Evolutionary conservation across 2,888 invertebrate genomes (phyloP).

Genomic region (Caprella mutica): DNA sequence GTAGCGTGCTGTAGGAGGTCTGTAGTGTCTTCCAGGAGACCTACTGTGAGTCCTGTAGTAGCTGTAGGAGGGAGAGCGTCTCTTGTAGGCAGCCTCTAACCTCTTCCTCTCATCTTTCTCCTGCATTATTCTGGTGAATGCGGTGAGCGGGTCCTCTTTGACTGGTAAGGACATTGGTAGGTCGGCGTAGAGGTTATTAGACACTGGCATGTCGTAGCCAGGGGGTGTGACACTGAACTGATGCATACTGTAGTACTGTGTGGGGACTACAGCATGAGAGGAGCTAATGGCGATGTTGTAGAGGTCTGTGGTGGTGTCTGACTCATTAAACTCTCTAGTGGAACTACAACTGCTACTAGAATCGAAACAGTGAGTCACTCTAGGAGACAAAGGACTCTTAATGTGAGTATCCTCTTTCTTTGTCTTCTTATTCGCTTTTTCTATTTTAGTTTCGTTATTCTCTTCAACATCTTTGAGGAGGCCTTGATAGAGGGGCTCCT

Average conservation of each 20-base stretch:
- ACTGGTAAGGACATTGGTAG: neutral
- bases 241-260: neutral
- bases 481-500: neutral
- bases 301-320: neutral
- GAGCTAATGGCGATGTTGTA: neutral
- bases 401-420: neutral
- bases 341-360: neutral
- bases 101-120: slow-evolving; percentile 27
- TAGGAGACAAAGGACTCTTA: no score
- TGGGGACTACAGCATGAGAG: neutral
- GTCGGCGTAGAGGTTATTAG: no score
- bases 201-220: no score
- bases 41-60: no score
- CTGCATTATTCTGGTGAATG: slow-evolving; percentile 27
- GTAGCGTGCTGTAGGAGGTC: no score
- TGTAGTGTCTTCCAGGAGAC: no score
- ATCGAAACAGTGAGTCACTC: neutral
- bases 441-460: neutral
- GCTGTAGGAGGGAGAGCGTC: slow-evolving; percentile 8
- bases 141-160: slow-evolving; percentile 30
- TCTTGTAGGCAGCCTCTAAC: neutral
- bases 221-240: slow-evolving; percentile 1
- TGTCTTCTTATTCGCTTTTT: slow-evolving; percentile 3
- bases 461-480: slow-evolving; percentile 7
- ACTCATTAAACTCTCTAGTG: neutral